Evolutionary conservation across 2,888 invertebrate species (phyloP).

Genomic region (Epinotia ramella): DNA sequence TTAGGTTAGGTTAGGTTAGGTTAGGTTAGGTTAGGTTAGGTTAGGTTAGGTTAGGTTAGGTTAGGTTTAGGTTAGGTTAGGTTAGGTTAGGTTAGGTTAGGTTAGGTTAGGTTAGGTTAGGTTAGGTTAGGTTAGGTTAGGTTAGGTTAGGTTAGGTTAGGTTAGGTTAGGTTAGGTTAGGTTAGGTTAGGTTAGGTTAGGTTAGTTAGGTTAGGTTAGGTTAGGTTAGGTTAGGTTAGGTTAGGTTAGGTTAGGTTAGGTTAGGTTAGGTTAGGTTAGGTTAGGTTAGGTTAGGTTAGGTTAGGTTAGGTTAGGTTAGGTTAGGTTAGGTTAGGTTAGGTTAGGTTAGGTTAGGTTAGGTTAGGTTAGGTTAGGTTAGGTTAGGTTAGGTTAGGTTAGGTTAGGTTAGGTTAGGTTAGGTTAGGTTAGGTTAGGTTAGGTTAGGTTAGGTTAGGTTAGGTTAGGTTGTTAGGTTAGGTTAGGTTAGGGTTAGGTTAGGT

Average conservation of each 20-base stretch:
- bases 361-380: constrained; percentile 44
- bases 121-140: too few species aligned
- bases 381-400: constrained; percentile 37
- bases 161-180: too few species aligned
- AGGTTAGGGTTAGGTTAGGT: background rate
- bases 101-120: background rate
- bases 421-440: too few species aligned
- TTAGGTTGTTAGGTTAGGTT: constrained; percentile 23
- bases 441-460: too few species aligned
- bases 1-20: too few species aligned
- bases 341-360: constrained; percentile 44
- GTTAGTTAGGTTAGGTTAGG: background rate
- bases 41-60: too few species aligned
- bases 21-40: too few species aligned
- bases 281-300: constrained; percentile 45
- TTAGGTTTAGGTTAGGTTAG: background rate
- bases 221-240: constrained; percentile 45
- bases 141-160: too few species aligned
- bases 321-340: constrained; percentile 17
- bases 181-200: too few species aligned
- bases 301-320: constrained; percentile 30
- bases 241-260: constrained; percentile 33
- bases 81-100: too few species aligned
- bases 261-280: constrained; percentile 45
- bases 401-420: too few species aligned